A percentile compares a stretch with the other conserved stretches of the same genome.
Evolutionary conservation across 2,888 invertebrate genomes (phyloP).

Genomic region (Mythimna ferrago): DNA sequence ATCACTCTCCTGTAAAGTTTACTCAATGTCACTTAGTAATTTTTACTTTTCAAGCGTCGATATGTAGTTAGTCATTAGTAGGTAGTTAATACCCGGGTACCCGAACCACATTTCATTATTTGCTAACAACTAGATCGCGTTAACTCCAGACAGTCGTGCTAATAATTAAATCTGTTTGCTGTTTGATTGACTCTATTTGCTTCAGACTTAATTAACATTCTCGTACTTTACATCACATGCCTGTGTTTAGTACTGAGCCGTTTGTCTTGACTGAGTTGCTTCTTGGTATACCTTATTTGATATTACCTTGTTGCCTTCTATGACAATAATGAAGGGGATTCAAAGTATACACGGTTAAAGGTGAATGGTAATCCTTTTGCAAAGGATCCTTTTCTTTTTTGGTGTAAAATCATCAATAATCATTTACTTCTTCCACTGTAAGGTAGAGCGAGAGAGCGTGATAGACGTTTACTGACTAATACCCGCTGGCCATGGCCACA

Average conservation of each 20-base stretch:
- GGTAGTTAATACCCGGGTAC: conserved; percentile 20
- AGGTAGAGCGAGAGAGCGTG: too few relatives aligned
- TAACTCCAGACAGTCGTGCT: conserved; percentile 80
- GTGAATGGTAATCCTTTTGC: not conserved
- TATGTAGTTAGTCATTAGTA: not conserved
- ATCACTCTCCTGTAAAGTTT: too few relatives aligned
- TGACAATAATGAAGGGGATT: not conserved
- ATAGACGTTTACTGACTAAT: too few relatives aligned
- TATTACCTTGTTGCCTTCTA: not conserved
- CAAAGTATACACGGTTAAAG: not conserved
- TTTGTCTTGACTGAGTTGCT: conserved; percentile 15
- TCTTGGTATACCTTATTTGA: not conserved
- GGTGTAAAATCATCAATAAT: too few relatives aligned
- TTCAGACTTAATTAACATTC: conserved; percentile 84
- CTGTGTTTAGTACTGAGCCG: conserved; percentile 36
- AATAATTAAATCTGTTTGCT: conserved; percentile 88
- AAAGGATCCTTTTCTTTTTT: too few relatives aligned
- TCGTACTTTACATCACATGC: conserved; percentile 56
- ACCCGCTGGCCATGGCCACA: too few relatives aligned
- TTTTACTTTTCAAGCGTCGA: too few relatives aligned
- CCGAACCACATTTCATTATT: conserved; percentile 64
- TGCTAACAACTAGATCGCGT: conserved; percentile 79
- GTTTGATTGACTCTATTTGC: conserved; percentile 85
- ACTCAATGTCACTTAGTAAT: too few relatives aligned
- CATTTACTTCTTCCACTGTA: too few relatives aligned